phyloP scores from a whole-genome alignment of 2,888 invertebrate genomes.

The Cremastobaeus sp. region DNA sequence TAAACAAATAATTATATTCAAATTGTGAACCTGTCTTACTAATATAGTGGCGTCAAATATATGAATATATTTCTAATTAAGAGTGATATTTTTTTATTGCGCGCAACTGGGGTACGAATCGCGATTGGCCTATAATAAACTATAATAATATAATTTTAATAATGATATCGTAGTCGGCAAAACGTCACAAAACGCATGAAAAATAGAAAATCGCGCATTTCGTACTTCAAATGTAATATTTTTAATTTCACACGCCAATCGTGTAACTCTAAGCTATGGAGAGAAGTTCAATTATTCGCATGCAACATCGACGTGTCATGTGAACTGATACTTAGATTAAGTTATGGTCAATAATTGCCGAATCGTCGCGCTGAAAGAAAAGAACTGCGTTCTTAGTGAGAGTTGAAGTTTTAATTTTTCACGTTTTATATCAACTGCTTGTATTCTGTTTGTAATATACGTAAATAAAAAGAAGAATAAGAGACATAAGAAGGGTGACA shows the following conservation, averaged over 20 bases:
- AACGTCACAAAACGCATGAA: too few species aligned
- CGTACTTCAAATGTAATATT: slow-evolving; percentile 1
- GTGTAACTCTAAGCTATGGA: too few species aligned
- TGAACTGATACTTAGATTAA: slow-evolving; percentile 7
- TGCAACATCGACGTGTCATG: too few species aligned
- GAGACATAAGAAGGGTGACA: slow-evolving; percentile 16
- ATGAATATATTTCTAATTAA: slow-evolving; percentile 32
- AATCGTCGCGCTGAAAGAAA: background rate
- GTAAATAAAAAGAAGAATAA: slow-evolving; percentile 24
- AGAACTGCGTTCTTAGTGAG: slow-evolving; percentile 16
- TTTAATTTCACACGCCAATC: background rate
- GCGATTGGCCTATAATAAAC: background rate
- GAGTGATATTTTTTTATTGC: slow-evolving; percentile 36
- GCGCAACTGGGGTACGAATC: slow-evolving; percentile 14
- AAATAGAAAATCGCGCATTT: background rate
- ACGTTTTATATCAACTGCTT: slow-evolving; percentile 28
- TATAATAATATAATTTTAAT: background rate
- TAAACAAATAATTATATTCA: too few species aligned
- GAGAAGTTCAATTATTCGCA: too few species aligned
- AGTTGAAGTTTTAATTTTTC: slow-evolving; percentile 13
- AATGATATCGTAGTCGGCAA: too few species aligned
- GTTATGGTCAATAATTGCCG: background rate
- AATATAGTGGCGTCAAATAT: background rate
- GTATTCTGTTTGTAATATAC: slow-evolving; percentile 14
- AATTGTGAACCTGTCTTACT: background rate